Evolutionary conservation across 2,888 invertebrate species (phyloP).

Genomic region (Ecliptopera silaceata): DNA sequence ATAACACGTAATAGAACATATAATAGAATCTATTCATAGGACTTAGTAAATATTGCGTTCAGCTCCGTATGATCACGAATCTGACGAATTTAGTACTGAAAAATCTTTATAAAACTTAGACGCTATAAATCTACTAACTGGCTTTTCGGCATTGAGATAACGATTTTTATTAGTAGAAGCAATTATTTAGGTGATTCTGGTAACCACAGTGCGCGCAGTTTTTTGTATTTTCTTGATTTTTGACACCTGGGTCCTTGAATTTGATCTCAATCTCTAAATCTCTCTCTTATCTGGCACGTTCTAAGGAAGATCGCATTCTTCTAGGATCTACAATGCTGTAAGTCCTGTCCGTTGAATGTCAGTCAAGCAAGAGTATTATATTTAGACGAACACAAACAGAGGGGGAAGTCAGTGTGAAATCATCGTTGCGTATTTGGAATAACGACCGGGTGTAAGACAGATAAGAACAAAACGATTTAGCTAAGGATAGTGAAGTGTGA

Average conservation of each 20-base stretch:
- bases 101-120: neutral
- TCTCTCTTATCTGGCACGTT: too few relatives aligned
- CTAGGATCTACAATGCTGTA: too few relatives aligned
- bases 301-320: too few relatives aligned
- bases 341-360: neutral
- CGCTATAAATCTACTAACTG: too few relatives aligned
- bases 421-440: constrained; percentile 41
- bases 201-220: too few relatives aligned
- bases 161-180: too few relatives aligned
- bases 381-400: constrained; percentile 44
- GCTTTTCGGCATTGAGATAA: too few relatives aligned
- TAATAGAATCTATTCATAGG: neutral
- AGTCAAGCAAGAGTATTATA: constrained; percentile 21
- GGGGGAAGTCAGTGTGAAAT: constrained; percentile 32
- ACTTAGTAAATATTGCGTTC: neutral
- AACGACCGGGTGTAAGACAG: constrained; percentile 15
- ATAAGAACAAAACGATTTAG: constrained; percentile 15
- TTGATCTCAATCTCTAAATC: too few relatives aligned
- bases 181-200: too few relatives aligned
- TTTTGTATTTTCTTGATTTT: too few relatives aligned
- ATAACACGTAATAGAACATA: constrained; percentile 54
- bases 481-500: constrained; percentile 12
- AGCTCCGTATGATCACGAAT: neutral
- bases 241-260: too few relatives aligned
- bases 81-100: too few relatives aligned